phyloP scores from a whole-genome alignment of 2,888 invertebrate genomes.

The Lacanobia oleracea region DNA sequence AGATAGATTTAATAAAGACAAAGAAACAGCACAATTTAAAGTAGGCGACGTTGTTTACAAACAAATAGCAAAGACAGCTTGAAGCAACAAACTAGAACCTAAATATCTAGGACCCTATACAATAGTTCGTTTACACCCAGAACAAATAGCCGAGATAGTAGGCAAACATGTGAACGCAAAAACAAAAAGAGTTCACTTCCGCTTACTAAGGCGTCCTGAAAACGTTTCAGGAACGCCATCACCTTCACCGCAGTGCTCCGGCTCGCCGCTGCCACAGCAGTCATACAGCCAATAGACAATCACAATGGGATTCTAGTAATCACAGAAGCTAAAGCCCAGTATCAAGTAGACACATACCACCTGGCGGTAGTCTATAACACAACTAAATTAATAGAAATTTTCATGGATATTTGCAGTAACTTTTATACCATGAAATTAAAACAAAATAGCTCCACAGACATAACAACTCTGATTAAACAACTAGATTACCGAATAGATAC shows the following conservation, averaged over 20 bases:
- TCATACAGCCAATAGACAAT: constrained; percentile 61
- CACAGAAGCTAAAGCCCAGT: constrained; percentile 56
- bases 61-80: constrained; percentile 64
- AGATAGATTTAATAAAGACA: constrained; percentile 41
- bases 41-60: constrained; percentile 63
- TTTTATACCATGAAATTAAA: constrained; percentile 47
- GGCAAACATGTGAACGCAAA: constrained; percentile 66
- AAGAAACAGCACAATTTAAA: constrained; percentile 56
- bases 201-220: constrained; percentile 59
- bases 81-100: constrained; percentile 58
- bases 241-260: constrained; percentile 50
- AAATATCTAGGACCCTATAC: constrained; percentile 41
- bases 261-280: constrained; percentile 48
- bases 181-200: constrained; percentile 63
- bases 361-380: constrained; percentile 52
- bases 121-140: constrained; percentile 62
- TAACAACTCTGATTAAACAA: constrained; percentile 8
- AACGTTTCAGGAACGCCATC: constrained; percentile 57
- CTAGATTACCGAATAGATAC: constrained; percentile 55
- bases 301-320: constrained; percentile 60
- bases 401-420: constrained; percentile 42
- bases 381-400: constrained; percentile 38
- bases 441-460: constrained; percentile 10
- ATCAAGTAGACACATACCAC: constrained; percentile 46
- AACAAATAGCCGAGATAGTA: constrained; percentile 65